These are phyloP conservation scores for Trichacis sp. DNA, from an alignment of 2,888 invertebrate genomes.

Conservation along the genomic window DNA sequence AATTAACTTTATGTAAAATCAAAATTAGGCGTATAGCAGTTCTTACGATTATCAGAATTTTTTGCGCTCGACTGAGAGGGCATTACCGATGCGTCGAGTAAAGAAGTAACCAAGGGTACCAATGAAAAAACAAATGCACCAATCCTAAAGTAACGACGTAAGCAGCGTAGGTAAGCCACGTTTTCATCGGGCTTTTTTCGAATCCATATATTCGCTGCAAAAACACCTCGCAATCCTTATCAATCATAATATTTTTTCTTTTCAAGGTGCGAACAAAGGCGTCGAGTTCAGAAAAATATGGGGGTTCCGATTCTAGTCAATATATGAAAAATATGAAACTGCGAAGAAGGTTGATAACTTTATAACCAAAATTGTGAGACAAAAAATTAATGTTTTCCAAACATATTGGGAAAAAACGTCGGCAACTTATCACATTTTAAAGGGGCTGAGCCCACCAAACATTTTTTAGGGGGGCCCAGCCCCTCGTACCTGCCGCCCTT, in stretches of 20 bases:
- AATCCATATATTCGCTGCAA: conserved; percentile 73
- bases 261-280: conserved; percentile 1
- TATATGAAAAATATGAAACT: too few species aligned
- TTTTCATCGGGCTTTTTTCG: conserved; percentile 59
- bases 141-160: conserved; percentile 71
- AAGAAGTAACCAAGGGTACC: conserved; percentile 73
- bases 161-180: conserved; percentile 67
- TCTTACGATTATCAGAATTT: conserved; percentile 72
- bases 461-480: too few species aligned
- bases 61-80: conserved; percentile 70
- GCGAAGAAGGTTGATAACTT: too few species aligned
- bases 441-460: too few species aligned
- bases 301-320: too few species aligned
- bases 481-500: too few species aligned
- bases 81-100: conserved; percentile 71
- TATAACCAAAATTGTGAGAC: too few species aligned
- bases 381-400: too few species aligned
- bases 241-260: neutral
- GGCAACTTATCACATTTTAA: too few species aligned
- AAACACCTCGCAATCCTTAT: too few species aligned
- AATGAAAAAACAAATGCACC: conserved; percentile 74
- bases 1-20: neutral
- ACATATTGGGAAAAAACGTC: too few species aligned
- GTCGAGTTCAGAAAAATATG: neutral
- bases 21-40: conserved; percentile 27